Base-by-base conservation (phyloP, 2,113 vertebrate genomes). In the Osmerus eperlanus region DNA sequence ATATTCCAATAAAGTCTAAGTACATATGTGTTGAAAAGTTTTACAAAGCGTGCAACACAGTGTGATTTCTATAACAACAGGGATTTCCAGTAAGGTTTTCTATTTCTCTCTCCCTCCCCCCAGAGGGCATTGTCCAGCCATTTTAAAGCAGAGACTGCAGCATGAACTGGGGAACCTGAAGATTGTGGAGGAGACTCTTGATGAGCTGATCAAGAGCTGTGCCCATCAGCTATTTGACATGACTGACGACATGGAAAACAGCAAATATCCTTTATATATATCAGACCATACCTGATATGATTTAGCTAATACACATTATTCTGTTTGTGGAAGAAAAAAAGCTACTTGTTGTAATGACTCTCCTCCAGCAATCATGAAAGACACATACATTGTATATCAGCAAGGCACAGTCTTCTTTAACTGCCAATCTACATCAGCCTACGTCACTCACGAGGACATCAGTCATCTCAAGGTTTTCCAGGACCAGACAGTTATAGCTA, bases 371-470 rank as follows among this genome's bases (percentile, higher is more conserved):
- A 3, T 25, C 23, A 15, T n/a, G 3, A 23, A 3, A 23, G 16
- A 23, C 21, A 61, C 5, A 53, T 29, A 25, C 23, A 32, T 28
- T 29, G 12, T 51, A 4, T 5, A 21, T 28, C 0, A 47, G 8
- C 16, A 4, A 14, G 41, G 2, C 1, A 12, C 4, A 12, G 4
- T 53, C 65, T 58, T 81, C 82, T 59, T 91, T 90, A 87, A 91
- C 87, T 3, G 8, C 70, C 60, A 15, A 21, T 76, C 61, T 68
- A 99, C 95, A 56, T 83, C 91, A 69, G 97, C 96, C 0, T 99
- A 97, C 16, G 92, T 99, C 70, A 97, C 96, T 0, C 92, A 92
- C 18, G 91, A 94, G 15, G 97, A 98, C 81, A 87, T 98, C 68
- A 84, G 90, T 51, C 91, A 81, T 56, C 91, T 98, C 19, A 29